Percentiles rank a stretch among this genome's conserved stretches.
Evolutionary conservation across 2,797 vertebrate species (phyloP).

Genomic region (Eulemur albifrons): DNA sequence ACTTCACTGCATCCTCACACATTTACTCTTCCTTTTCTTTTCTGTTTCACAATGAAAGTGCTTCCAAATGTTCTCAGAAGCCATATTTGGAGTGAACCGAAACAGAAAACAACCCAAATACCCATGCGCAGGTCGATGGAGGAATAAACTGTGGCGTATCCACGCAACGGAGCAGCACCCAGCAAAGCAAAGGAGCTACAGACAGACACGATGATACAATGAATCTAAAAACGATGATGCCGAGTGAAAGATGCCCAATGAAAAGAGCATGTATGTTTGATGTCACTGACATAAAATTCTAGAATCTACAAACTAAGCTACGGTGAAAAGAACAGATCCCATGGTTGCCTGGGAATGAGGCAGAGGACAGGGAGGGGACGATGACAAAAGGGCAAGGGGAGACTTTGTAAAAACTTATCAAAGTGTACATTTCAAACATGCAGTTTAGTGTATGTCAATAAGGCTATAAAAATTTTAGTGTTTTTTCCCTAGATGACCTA

Average conservation of each 20-base stretch:
- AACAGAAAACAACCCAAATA: neutral
- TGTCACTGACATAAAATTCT: neutral
- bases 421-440: neutral
- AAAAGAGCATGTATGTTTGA: neutral
- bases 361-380: neutral
- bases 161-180: neutral
- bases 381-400: accelerated
- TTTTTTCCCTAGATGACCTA: neutral
- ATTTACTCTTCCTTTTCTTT: neutral
- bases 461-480: neutral
- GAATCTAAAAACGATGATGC: neutral
- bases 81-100: neutral
- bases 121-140: neutral
- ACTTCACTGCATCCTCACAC: neutral
- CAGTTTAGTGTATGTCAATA: neutral
- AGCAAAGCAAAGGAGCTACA: neutral
- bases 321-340: neutral
- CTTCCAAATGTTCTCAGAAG: neutral
- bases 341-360: no score
- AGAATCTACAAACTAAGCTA: neutral
- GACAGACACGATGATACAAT: accelerated
- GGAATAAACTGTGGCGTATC: neutral
- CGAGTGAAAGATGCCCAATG: neutral
- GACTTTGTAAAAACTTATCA: neutral
- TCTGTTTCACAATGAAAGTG: neutral